Conservation (phyloP, 1,140 invertebrate species). For the Aporrectodea caliginosa region DNA sequence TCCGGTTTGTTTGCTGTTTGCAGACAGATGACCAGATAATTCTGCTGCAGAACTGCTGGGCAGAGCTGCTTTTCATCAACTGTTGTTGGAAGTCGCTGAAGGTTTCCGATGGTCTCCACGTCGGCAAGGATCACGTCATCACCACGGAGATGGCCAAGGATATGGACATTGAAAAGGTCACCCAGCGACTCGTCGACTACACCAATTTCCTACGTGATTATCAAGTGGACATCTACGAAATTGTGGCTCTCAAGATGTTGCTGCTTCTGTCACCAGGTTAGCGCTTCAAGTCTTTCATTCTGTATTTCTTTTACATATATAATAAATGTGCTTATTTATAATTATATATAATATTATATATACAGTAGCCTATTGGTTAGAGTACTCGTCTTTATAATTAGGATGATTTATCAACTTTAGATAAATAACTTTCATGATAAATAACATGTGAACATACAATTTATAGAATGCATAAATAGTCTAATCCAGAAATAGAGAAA, state of each 20-base stretch:
- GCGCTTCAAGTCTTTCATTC: slow-evolving; percentile 28
- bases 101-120: slow-evolving; percentile 60
- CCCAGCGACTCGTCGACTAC: slow-evolving; percentile 89
- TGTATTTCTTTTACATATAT: too few species aligned
- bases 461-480: too few species aligned
- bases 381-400: too few species aligned
- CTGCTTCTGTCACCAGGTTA: slow-evolving; percentile 87
- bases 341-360: too few species aligned
- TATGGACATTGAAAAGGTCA: slow-evolving; percentile 65
- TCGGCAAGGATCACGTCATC: slow-evolving; percentile 60
- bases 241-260: slow-evolving; percentile 89
- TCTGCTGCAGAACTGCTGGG: slow-evolving; percentile 94
- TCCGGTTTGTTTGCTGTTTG: slow-evolving; percentile 36
- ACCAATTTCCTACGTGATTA: slow-evolving; percentile 84
- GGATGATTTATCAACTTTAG: too few species aligned
- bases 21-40: slow-evolving; percentile 95
- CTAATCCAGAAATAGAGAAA: too few species aligned
- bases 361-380: too few species aligned
- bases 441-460: too few species aligned
- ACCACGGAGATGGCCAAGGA: slow-evolving; percentile 62
- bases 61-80: slow-evolving; percentile 80
- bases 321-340: too few species aligned
- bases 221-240: slow-evolving; percentile 92
- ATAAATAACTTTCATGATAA: too few species aligned
- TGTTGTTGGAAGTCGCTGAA: slow-evolving; percentile 51